Conservation (phyloP, 2,888 invertebrate genomes). For the Eumerus sabulonum region DNA sequence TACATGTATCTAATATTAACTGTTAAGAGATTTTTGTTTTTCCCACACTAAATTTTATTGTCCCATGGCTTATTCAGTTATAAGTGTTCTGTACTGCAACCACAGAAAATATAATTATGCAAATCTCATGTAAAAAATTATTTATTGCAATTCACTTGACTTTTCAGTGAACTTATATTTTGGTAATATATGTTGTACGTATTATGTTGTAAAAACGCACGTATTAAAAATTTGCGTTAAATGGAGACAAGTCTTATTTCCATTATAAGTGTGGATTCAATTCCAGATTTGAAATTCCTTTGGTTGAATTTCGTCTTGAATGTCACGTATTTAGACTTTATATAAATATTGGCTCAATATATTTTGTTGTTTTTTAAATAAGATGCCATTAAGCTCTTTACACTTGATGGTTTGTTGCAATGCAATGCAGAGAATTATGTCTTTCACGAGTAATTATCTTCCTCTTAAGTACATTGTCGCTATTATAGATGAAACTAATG, state of each 20-base stretch:
- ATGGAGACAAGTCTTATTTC: too few relatives aligned
- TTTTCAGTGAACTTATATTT: too few relatives aligned
- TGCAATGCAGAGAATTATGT: constrained; percentile 13
- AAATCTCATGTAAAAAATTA: background rate
- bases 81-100: too few relatives aligned
- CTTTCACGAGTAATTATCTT: constrained; percentile 15
- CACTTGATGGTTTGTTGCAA: background rate
- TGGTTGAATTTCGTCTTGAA: background rate
- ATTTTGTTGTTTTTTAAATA: constrained; percentile 5
- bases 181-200: constrained; percentile 1
- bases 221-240: constrained; percentile 1
- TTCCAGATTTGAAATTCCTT: constrained; percentile 57
- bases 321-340: background rate
- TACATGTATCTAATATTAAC: background rate
- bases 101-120: too few relatives aligned
- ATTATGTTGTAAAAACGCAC: background rate
- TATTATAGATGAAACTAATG: constrained; percentile 26
- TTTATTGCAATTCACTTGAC: background rate
- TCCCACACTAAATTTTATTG: constrained; percentile 1
- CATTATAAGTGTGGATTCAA: too few relatives aligned
- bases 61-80: background rate
- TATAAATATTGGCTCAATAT: too few relatives aligned
- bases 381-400: constrained; percentile 2
- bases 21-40: background rate
- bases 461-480: too few relatives aligned